These are phyloP conservation scores for Spilogale gracilis DNA, from an alignment of 2,113 vertebrate genomes.

Conservation along the genomic window DNA sequence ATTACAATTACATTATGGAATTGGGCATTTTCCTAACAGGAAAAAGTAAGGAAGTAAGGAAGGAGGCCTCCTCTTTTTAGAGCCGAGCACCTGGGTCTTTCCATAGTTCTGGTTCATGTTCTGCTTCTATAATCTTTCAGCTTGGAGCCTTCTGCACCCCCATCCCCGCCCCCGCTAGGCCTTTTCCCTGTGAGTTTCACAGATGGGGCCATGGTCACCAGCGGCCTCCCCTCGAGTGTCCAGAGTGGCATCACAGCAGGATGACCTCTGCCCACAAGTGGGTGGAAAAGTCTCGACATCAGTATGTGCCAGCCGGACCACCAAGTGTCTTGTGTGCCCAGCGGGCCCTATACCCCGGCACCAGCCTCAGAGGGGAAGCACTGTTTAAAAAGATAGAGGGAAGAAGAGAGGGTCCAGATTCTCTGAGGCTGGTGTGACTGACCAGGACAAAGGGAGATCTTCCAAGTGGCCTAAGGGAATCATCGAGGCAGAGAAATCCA, in stretches of 20 bases:
- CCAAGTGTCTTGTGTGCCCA: background rate
- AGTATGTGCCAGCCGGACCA: too few relatives aligned
- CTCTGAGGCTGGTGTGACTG: background rate
- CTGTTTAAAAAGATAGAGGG: background rate
- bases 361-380: background rate
- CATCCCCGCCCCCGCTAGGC: rapidly evolving
- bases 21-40: background rate
- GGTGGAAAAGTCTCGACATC: background rate
- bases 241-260: background rate
- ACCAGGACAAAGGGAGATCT: background rate
- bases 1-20: background rate
- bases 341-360: background rate
- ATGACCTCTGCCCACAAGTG: background rate
- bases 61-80: background rate
- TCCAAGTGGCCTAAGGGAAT: background rate
- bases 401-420: background rate
- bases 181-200: background rate
- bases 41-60: background rate
- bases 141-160: background rate
- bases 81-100: background rate
- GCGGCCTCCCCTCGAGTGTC: background rate
- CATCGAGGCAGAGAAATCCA: background rate
- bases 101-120: background rate
- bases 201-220: background rate
- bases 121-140: background rate